Evolutionary conservation across 2,888 invertebrate species (phyloP).

Genomic region (Acronicta alni): DNA sequence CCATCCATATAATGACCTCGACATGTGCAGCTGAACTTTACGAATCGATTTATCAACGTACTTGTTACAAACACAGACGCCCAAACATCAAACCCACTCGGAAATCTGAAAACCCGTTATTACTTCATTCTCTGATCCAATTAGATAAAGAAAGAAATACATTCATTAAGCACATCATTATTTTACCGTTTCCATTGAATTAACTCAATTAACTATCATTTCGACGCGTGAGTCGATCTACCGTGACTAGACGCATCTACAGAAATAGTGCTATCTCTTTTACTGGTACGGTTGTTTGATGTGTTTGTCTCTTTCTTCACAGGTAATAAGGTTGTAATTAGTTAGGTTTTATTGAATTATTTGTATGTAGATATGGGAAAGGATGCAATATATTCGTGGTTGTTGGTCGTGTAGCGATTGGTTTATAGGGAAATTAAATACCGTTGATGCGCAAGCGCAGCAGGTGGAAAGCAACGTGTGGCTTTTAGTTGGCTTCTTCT

Average conservation of each 20-base stretch:
- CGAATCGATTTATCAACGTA: no score
- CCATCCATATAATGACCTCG: no score
- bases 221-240: conserved; percentile 39
- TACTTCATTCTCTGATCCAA: conserved; percentile 23
- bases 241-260: conserved; percentile 4
- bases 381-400: conserved; percentile 8
- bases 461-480: no score
- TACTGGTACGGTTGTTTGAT: background rate
- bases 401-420: background rate
- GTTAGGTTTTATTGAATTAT: conserved; percentile 22
- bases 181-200: conserved; percentile 73
- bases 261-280: conserved; percentile 6
- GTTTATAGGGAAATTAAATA: no score
- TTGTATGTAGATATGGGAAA: conserved; percentile 21
- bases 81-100: no score
- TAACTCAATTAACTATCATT: conserved; percentile 59
- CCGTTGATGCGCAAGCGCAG: no score
- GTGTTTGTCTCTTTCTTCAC: conserved; percentile 9
- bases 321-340: conserved; percentile 21
- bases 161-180: conserved; percentile 60
- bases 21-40: no score
- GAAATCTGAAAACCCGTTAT: conserved; percentile 17
- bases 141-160: conserved; percentile 39
- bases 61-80: no score
- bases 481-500: no score